Conservation (phyloP, 2,888 invertebrate genomes). For the Scaptomyza caliginosa region DNA sequence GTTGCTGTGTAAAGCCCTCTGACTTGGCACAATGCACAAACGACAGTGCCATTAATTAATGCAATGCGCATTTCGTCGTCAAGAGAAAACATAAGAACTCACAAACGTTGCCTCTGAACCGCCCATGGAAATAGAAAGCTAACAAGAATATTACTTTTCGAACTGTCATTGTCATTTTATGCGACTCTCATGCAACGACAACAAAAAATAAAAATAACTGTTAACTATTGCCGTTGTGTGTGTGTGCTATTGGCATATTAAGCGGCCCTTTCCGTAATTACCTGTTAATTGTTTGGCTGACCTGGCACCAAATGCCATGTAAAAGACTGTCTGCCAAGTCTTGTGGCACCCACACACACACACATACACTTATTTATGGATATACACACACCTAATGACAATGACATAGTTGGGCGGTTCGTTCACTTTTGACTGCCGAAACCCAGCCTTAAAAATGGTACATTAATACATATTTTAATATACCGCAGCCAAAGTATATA, state of each 20-base stretch:
- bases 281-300: conserved; percentile 47
- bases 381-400: conserved; percentile 38
- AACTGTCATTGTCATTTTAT: conserved; percentile 33
- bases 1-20: not conserved
- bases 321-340: conserved; percentile 15
- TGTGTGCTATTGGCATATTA: conserved; percentile 45
- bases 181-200: conserved; percentile 27
- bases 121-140: conserved; percentile 60
- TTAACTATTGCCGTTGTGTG: conserved; percentile 15
- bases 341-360: conserved; percentile 19
- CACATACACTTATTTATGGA: conserved; percentile 2
- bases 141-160: conserved; percentile 37
- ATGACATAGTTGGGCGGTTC: conserved; percentile 54
- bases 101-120: not conserved
- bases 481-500: conserved; percentile 6
- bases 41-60: conserved; percentile 27
- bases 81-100: conserved; percentile 46
- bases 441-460: conserved; percentile 39
- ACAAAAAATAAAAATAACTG: conserved; percentile 37
- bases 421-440: conserved; percentile 46
- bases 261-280: conserved; percentile 42
- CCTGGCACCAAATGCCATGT: conserved; percentile 50
- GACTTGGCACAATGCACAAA: not conserved
- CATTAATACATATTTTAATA: conserved; percentile 23
- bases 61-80: conserved; percentile 21